Evolutionary conservation across 2,113 vertebrate species (phyloP).

Genomic region (Columbina picui): DNA sequence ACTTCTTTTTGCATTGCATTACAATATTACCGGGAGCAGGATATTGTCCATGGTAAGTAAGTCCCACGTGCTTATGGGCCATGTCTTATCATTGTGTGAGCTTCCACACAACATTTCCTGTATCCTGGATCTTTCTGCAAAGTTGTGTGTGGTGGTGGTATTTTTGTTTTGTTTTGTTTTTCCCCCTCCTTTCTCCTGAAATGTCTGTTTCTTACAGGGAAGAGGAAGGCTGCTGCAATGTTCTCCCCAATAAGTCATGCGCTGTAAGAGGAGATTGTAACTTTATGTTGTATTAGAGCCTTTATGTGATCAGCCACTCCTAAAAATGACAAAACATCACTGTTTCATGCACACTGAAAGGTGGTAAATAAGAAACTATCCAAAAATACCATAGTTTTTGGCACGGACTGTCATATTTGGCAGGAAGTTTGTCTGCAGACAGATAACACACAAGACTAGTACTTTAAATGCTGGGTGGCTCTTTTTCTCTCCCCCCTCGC

Average conservation of each 20-base stretch:
- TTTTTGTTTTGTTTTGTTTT: neutral
- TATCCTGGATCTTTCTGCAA: neutral
- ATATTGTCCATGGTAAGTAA: neutral
- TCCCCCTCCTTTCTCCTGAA: neutral
- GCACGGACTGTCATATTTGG: neutral
- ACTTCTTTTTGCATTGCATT: neutral
- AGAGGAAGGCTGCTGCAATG: neutral
- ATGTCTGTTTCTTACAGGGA: neutral
- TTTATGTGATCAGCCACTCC: neutral
- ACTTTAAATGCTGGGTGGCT: neutral
- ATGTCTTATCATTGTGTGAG: neutral
- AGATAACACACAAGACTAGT: neutral
- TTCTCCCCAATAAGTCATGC: neutral
- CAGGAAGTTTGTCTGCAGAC: constrained; percentile 1
- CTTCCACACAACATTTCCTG: neutral
- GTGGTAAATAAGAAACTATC: constrained; percentile 22
- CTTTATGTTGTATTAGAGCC: neutral
- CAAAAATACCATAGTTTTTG: constrained; percentile 17
- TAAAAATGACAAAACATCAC: constrained; percentile 16
- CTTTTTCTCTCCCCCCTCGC: neutral
- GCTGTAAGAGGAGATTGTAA: neutral
- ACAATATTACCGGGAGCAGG: neutral
- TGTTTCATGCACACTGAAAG: neutral
- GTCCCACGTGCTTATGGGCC: neutral
- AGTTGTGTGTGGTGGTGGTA: neutral